Conservation (phyloP, 2,113 vertebrate species). For the Gobiocypris rarus region DNA sequence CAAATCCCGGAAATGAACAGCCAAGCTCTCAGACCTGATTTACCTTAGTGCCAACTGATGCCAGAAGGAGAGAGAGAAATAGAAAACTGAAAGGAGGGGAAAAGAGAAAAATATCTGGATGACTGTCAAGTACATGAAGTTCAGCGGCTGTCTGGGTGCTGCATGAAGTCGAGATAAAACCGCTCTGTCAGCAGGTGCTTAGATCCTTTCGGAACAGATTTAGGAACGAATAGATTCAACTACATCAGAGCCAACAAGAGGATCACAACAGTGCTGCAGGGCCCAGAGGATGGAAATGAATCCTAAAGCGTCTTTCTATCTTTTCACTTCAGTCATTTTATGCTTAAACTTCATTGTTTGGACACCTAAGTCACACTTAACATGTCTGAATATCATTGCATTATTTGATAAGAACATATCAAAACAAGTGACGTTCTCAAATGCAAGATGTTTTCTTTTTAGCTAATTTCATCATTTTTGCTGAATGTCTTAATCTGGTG, state of each 20-base stretch:
- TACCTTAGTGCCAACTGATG: conserved; percentile 17
- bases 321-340: not conserved
- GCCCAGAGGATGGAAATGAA: conserved; percentile 23
- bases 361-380: not conserved
- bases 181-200: conserved; percentile 10
- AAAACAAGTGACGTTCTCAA: not conserved
- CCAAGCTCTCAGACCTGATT: conserved; percentile 40
- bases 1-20: conserved; percentile 23
- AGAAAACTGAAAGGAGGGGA: conserved; percentile 2
- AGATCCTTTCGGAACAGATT: conserved; percentile 6
- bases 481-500: too few relatives aligned
- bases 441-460: too few relatives aligned
- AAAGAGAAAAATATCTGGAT: conserved; percentile 28
- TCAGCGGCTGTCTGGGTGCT: conserved; percentile 12
- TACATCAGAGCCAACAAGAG: conserved; percentile 16
- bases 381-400: not conserved
- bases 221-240: conserved; percentile 2
- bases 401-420: not conserved
- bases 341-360: not conserved
- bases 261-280: conserved; percentile 48
- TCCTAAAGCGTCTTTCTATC: not conserved
- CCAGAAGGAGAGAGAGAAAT: conserved; percentile 40
- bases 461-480: not conserved
- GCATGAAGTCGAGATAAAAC: conserved; percentile 23
- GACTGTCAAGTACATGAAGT: conserved; percentile 23